Evolutionary conservation across 2,797 vertebrate genomes (phyloP).

Genomic region (Typhlichthys subterraneus): DNA sequence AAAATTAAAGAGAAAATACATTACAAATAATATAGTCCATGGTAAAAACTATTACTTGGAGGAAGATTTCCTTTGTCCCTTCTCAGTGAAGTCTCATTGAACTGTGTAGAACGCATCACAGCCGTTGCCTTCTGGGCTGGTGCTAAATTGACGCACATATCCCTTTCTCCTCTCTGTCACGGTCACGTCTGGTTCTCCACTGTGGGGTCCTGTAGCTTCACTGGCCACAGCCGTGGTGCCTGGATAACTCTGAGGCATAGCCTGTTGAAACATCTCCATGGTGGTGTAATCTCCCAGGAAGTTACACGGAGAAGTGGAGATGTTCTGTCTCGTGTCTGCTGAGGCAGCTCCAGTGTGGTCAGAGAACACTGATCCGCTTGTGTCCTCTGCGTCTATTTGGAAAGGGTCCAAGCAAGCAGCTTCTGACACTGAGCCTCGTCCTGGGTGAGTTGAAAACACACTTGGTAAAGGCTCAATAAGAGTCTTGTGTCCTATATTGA

Average conservation of each 20-base stretch:
- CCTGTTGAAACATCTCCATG: constrained; percentile 80
- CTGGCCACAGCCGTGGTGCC: background rate
- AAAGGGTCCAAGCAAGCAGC: background rate
- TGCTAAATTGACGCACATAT: constrained; percentile 68
- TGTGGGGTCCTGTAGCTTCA: background rate
- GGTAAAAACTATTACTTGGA: no score
- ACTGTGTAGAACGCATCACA: background rate
- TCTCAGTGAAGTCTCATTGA: no score
- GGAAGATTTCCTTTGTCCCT: no score
- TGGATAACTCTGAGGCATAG: constrained; percentile 19
- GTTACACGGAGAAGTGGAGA: constrained; percentile 15
- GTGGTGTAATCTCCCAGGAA: constrained; percentile 79
- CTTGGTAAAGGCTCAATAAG: background rate
- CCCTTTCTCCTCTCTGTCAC: constrained; percentile 32
- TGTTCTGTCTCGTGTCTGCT: background rate
- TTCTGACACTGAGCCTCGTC: constrained; percentile 10
- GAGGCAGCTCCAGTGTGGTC: background rate
- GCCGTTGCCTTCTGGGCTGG: constrained; percentile 8
- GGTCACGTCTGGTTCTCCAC: constrained; percentile 23
- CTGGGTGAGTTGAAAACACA: background rate
- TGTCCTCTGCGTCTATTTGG: constrained; percentile 5
- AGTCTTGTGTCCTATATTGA: constrained; percentile 48
- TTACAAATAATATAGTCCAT: no score
- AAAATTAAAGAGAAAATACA: no score
- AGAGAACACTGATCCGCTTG: background rate